Base-by-base conservation (phyloP, 2,797 vertebrate species). In the Apogon hyalosoma region DNA sequence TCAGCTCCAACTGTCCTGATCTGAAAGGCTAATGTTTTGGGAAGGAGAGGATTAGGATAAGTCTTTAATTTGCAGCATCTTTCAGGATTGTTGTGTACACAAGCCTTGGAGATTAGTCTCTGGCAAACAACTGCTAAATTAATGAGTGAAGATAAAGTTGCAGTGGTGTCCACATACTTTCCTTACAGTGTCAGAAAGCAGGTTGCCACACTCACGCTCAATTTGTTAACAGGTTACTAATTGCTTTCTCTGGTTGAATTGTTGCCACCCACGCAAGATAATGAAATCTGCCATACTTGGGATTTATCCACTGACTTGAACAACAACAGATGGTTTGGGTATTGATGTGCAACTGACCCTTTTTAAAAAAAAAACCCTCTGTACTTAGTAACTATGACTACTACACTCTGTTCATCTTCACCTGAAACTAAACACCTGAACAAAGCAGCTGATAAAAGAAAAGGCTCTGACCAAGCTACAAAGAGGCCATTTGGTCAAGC, bases 41-140 rank as follows among this genome's bases (percentile, higher is more conserved):
- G 69, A 83, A 80, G 64, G 58, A 52, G 77, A 76, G 87, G 88
- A 88, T 90, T 92, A 87, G 87, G 87, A 87, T 90, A 88, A 91
- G 60, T 79, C 80, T 83, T 80, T 85, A 77, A 87, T 88, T 88
- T 86, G 82, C 75, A 74, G 73, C 76, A 84, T 87, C 87, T 87
- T 90, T 85, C 77, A 77, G 79, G 69, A 80, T 62, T 77, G 80
- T 82, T 90, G 80, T 89, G 73, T 84, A 85, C 61, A 84, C 86
- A 86, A 72, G 73, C 77, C 80, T 82, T 33, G 58, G 79, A 87
- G 88, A 86, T 87, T 82, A 87, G 75, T 69, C 63, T 60, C 79
- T 64, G 51, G 73, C 70, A 88, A 88, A 89, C 78, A 87, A 77
- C 70, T 66, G 54, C 78, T 83, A 75, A 89, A 85, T 90, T 87